A percentile compares a stretch with the other conserved stretches of the same genome.
phyloP scores from a whole-genome alignment of 2,113 vertebrate genomes.

The Carassius auratus region DNA sequence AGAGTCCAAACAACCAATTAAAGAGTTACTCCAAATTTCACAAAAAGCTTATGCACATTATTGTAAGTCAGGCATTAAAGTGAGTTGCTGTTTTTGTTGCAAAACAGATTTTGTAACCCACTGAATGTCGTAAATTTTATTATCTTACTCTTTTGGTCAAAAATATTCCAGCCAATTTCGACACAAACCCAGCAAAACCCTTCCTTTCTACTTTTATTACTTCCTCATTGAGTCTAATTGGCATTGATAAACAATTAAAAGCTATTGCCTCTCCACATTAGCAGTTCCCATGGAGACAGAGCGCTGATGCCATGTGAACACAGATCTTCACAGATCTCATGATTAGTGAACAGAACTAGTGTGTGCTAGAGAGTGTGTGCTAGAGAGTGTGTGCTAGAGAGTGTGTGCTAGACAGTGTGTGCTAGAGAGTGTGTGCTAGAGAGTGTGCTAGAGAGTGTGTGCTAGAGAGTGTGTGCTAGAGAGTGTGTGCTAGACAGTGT shows the following conservation, averaged over 20 bases:
- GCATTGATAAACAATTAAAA: constrained; percentile 35
- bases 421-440: no score
- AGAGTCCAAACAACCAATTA: no score
- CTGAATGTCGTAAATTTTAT: neutral
- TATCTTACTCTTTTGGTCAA: neutral
- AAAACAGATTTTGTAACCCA: neutral
- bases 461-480: no score
- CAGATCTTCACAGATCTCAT: no score
- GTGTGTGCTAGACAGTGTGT: no score
- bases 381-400: no score
- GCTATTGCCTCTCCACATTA: constrained; percentile 3
- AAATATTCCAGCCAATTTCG: neutral
- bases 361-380: neutral
- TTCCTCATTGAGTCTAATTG: neutral
- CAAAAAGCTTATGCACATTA: no score
- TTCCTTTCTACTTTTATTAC: neutral
- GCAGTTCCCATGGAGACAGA: constrained; percentile 45
- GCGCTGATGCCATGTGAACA: neutral
- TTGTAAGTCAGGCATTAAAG: no score
- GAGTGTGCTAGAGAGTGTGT: no score
- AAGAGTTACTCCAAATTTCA: no score
- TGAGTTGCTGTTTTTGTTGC: no score
- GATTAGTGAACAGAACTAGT: neutral
- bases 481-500: no score
- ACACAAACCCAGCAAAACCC: neutral